A percentile compares a stretch with the other conserved stretches of the same genome.
Conservation (phyloP, 2,113 vertebrate species). For the Cervus canadensis region DNA sequence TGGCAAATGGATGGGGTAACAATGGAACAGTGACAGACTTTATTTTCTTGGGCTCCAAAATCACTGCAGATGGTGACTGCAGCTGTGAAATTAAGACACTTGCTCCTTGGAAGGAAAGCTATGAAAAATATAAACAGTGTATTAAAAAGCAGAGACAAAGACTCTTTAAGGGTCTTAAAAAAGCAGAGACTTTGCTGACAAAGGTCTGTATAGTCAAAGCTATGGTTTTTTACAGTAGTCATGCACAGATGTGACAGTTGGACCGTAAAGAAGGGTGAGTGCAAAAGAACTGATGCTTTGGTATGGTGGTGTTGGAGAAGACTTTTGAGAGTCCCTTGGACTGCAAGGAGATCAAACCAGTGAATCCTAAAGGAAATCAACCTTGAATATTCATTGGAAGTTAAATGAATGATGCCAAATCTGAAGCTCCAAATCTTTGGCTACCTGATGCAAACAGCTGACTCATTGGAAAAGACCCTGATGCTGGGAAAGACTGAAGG, state of each 20-base stretch:
- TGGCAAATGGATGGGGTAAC: neutral
- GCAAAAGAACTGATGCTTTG: neutral
- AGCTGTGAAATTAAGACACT: neutral
- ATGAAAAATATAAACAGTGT: neutral
- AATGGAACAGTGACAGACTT: neutral
- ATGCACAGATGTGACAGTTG: neutral
- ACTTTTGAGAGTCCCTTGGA: neutral
- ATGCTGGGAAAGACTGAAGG: neutral
- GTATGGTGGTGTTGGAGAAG: neutral
- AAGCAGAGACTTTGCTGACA: neutral
- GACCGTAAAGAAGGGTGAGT: neutral
- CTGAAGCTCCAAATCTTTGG: neutral
- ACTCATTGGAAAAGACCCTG: neutral
- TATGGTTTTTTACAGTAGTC: neutral
- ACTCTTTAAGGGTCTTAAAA: neutral
- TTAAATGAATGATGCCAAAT: neutral
- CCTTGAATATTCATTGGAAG: neutral
- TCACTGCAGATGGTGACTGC: neutral
- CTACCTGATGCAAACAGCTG: neutral
- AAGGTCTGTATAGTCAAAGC: neutral
- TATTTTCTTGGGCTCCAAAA: neutral
- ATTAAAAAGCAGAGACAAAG: neutral
- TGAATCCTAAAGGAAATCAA: neutral
- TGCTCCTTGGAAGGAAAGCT: neutral
- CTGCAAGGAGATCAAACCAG: neutral